Evolutionary conservation across 2,888 invertebrate genomes (phyloP).

Genomic region (Zygaena filipendulae): DNA sequence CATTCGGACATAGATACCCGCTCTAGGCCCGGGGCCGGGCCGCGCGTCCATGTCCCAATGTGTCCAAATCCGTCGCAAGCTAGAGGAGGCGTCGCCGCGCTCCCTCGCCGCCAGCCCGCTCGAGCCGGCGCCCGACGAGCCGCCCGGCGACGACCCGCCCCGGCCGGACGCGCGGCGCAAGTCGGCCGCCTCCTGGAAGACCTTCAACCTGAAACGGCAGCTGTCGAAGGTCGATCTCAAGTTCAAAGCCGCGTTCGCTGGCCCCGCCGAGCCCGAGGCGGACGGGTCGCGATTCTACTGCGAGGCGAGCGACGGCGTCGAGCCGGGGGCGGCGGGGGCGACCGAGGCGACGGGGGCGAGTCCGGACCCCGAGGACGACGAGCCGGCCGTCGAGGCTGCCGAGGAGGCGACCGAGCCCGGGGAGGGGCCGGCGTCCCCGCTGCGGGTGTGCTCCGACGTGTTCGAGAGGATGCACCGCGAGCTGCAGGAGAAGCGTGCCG

Average conservation of each 20-base stretch:
- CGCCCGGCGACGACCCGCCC: slow-evolving; percentile 19
- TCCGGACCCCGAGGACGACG: slow-evolving; percentile 27
- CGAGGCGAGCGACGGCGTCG: slow-evolving; percentile 28
- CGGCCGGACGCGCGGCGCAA: slow-evolving; percentile 68
- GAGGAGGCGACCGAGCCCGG: slow-evolving; percentile 22
- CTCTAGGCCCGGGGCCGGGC: too few species aligned
- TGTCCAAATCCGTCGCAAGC: too few species aligned
- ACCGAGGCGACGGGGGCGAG: too few species aligned
- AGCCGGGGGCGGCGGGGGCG: slow-evolving; percentile 27
- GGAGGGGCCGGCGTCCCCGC: slow-evolving; percentile 30
- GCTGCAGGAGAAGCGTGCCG: slow-evolving; percentile 35
- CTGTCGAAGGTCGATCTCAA: slow-evolving; percentile 83
- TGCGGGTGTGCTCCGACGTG: slow-evolving; percentile 45
- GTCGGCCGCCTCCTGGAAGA: slow-evolving; percentile 78
- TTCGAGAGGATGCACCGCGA: slow-evolving; percentile 53
- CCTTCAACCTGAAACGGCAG: slow-evolving; percentile 84
- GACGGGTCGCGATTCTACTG: slow-evolving; percentile 51
- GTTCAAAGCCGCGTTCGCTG: slow-evolving; percentile 73
- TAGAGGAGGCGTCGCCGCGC: slow-evolving; percentile 32
- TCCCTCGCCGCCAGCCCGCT: slow-evolving; percentile 23
- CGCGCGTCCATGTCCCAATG: too few species aligned
- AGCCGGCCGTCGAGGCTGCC: slow-evolving; percentile 16
- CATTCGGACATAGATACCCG: background rate
- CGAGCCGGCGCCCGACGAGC: slow-evolving; percentile 27
- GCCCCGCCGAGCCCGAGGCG: slow-evolving; percentile 41